Base-by-base conservation (phyloP, 2,888 invertebrate species). In the Epirrhoe alternata region DNA sequence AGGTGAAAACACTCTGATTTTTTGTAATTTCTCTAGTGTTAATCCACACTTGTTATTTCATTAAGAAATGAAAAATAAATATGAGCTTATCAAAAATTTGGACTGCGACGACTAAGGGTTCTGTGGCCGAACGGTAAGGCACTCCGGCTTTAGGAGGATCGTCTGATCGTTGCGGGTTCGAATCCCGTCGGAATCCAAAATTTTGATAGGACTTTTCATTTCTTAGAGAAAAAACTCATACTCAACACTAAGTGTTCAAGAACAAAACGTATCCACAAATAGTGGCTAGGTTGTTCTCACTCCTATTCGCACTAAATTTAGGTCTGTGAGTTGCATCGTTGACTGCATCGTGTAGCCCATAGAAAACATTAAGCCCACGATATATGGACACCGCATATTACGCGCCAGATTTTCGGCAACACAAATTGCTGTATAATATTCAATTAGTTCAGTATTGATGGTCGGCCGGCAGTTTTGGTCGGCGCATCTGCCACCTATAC, bases 341-440 rank as follows among this genome's bases (percentile, higher is more conserved):
- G 60, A 71, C 83, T 68, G 84, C 84, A 85, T 84, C 86, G 80
- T 81, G 64, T 45, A 49, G 84, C 80, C 71, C 89, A 88, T 91
- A 90, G 85, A 87, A 87, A 88, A 90, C 91, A 88, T 89, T 76
- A 81, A 64, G 78, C 79, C 77, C 77, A 83, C 87, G 86, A 88
- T 91, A 90, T 90, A 91, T 85, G 85, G 90, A 81, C 76, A 89
- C 92, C 92, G 89, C 92, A 91, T 84, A 90, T 83, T 87, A 86
- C 79, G 68, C 55, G 90, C 91, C 92, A 90, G 92, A 90, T 92
- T 92, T 92, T 92, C 91, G 87, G 87, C 88, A 86, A 87, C 90
- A 87, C 90, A 92, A 91, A 92, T 92, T 89, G 91, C 84, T 86
- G 89, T 89, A 90, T 92, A 90, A 92, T 92, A 92, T 92, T 92